phyloP scores from a whole-genome alignment of 2,888 invertebrate genomes.

The Rhimphoctona megacephalus region DNA sequence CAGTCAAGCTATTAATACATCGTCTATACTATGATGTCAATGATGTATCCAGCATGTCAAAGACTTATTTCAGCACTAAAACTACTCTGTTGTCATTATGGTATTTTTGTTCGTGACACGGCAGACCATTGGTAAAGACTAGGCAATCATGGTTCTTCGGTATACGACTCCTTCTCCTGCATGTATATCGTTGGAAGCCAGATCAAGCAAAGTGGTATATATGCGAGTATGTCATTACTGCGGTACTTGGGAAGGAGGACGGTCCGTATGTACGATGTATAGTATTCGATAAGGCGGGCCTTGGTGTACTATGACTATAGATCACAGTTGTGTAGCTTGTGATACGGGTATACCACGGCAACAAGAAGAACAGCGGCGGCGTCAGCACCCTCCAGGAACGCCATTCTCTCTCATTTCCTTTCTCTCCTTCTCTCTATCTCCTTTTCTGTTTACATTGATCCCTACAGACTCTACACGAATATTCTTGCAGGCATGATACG shows the following conservation, averaged over 20 bases:
- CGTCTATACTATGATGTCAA: not conserved
- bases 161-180: conserved; percentile 19
- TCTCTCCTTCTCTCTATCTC: not conserved
- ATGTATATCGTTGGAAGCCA: conserved; percentile 65
- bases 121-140: conserved; percentile 38
- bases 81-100: not conserved
- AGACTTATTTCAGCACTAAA: not conserved
- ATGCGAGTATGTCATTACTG: conserved; percentile 82
- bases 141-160: conserved; percentile 31
- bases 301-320: conserved; percentile 52
- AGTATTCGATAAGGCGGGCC: conserved; percentile 53
- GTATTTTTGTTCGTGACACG: conserved; percentile 39
- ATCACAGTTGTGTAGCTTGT: conserved; percentile 49
- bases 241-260: conserved; percentile 72
- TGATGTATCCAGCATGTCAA: not conserved
- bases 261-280: conserved; percentile 49
- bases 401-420: conserved; percentile 61
- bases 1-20: not conserved
- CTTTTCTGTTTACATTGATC: conserved; percentile 3
- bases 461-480: not conserved
- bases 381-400: conserved; percentile 48
- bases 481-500: not conserved
- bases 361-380: conserved; percentile 57
- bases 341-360: conserved; percentile 60
- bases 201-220: conserved; percentile 68